Conservation (phyloP, 2,888 invertebrate genomes). For the Helleia helle region DNA sequence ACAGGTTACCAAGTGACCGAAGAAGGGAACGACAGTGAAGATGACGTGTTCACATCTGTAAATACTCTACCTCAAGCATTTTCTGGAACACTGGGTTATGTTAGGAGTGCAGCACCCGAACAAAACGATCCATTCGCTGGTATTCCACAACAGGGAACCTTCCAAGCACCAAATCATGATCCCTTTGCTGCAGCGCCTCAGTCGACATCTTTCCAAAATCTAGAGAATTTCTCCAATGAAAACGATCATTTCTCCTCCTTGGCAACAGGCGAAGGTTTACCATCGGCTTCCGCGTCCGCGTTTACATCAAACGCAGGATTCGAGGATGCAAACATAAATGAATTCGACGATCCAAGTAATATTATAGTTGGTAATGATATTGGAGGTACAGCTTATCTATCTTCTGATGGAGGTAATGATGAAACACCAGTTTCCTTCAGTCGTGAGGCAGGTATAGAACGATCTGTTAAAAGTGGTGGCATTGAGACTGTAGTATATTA, state of each 20-base stretch:
- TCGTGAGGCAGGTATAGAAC: constrained; percentile 54
- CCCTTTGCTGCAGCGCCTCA: constrained; percentile 37
- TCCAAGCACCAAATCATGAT: constrained; percentile 32
- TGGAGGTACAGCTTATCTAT: constrained; percentile 28
- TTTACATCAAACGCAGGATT: constrained; percentile 23
- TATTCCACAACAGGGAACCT: constrained; percentile 33
- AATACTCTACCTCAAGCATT: constrained; percentile 45
- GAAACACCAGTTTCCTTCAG: constrained; percentile 45
- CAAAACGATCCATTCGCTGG: constrained; percentile 39
- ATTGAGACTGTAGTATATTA: constrained; percentile 50
- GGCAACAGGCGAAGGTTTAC: constrained; percentile 27
- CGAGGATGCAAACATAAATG: constrained; percentile 22
- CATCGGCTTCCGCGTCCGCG: constrained; percentile 33
- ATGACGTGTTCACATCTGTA: constrained; percentile 45
- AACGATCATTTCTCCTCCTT: constrained; percentile 33
- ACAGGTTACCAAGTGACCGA: constrained; percentile 59
- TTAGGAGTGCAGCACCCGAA: constrained; percentile 37
- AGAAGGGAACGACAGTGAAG: constrained; percentile 48
- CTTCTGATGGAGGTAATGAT: constrained; percentile 30
- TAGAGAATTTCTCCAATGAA: constrained; percentile 38
- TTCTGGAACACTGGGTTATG: constrained; percentile 45
- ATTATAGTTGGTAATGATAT: constrained; percentile 35
- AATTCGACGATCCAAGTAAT: constrained; percentile 35
- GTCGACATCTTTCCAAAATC: constrained; percentile 34
- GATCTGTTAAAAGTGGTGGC: constrained; percentile 47